A percentile compares a stretch with the other conserved stretches of the same genome.
Evolutionary conservation across 2,797 vertebrate genomes (phyloP).

Genomic region (Lacerta viridis): DNA sequence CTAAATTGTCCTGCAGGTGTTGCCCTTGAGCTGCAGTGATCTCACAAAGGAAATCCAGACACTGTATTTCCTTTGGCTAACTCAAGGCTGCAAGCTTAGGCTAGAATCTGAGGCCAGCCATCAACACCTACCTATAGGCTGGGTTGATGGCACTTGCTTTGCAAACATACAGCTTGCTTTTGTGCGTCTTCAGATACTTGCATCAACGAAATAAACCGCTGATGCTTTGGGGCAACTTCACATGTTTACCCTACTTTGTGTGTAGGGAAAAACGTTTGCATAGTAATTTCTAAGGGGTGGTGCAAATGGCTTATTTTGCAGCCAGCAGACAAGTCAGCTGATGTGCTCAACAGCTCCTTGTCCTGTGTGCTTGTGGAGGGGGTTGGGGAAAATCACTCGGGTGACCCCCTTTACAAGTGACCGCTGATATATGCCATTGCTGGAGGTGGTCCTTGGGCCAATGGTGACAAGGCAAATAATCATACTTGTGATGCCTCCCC

Average conservation of each 20-base stretch:
- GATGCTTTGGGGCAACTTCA: neutral
- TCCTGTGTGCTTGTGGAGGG: neutral
- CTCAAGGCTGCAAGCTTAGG: slow-evolving; percentile 25
- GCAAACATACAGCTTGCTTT: slow-evolving; percentile 34
- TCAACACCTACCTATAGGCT: slow-evolving; percentile 31
- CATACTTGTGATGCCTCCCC: neutral
- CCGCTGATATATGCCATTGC: neutral
- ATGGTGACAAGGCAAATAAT: neutral
- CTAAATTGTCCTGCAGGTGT: slow-evolving; percentile 66
- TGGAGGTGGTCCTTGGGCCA: neutral
- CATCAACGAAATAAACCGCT: neutral
- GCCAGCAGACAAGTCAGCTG: neutral
- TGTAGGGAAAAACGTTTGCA: neutral
- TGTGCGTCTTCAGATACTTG: fast-evolving
- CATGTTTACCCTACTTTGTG: neutral
- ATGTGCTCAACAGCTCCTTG: neutral
- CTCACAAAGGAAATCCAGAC: neutral
- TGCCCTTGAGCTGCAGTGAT: slow-evolving; percentile 72
- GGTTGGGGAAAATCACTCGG: neutral
- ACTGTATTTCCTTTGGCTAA: slow-evolving; percentile 3
- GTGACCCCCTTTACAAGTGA: neutral
- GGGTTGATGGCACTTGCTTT: slow-evolving; percentile 39
- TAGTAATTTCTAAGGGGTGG: neutral
- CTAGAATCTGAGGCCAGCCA: slow-evolving; percentile 48
- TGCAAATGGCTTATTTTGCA: slow-evolving; percentile 18